Evolutionary conservation across 1,140 invertebrate species (phyloP).

Genomic region (Condylostylus longicornis): DNA sequence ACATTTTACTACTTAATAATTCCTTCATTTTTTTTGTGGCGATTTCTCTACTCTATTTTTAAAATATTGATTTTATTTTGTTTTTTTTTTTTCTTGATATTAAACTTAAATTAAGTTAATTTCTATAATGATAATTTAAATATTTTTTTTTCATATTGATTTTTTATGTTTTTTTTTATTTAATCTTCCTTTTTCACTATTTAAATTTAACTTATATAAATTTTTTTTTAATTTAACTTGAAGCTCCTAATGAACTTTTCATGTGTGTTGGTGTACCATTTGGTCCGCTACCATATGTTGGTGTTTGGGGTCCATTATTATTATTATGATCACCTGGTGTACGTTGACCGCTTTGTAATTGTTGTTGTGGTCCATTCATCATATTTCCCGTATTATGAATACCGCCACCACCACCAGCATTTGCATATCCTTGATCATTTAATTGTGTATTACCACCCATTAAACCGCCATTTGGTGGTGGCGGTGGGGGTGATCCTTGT

Average conservation of each 20-base stretch:
- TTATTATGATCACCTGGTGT: slow-evolving; percentile 28
- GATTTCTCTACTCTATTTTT: too few relatives aligned
- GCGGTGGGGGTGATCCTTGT: slow-evolving; percentile 18
- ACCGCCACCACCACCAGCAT: slow-evolving; percentile 8
- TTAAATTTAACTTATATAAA: too few relatives aligned
- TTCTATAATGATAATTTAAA: too few relatives aligned
- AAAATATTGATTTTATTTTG: too few relatives aligned
- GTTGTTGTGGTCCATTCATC: slow-evolving; percentile 15
- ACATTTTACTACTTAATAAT: too few relatives aligned
- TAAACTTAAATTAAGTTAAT: too few relatives aligned
- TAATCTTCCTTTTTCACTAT: too few relatives aligned
- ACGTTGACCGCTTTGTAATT: slow-evolving; percentile 6
- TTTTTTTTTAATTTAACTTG: slow-evolving; percentile 33
- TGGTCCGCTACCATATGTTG: slow-evolving; percentile 17
- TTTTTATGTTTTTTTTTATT: too few relatives aligned
- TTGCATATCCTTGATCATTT: slow-evolving; percentile 11
- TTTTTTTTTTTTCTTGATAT: too few relatives aligned
- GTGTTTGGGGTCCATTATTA: slow-evolving; percentile 24
- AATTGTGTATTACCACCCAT: slow-evolving; percentile 8
- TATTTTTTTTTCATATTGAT: too few relatives aligned
- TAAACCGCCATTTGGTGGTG: slow-evolving; percentile 10
- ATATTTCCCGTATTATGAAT: slow-evolving; percentile 7
- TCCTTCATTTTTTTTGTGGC: too few relatives aligned
- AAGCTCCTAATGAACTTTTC: slow-evolving; percentile 29
- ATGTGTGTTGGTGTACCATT: slow-evolving; percentile 26